Base-by-base conservation (phyloP, 2,888 invertebrate species). In the Thumatha senex region DNA sequence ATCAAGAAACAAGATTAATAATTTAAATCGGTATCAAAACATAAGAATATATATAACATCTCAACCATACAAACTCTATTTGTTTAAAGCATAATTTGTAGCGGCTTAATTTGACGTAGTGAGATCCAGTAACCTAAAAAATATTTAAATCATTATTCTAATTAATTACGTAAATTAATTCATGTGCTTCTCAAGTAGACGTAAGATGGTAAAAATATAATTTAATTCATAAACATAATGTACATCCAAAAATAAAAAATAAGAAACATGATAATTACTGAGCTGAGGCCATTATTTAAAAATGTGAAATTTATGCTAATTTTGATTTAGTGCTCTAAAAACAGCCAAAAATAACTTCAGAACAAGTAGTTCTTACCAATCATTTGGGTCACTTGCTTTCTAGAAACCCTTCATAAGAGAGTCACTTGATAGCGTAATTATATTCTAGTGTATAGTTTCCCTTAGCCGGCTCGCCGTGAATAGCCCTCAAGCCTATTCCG, bases 341-440 rank as follows among this genome's bases (percentile, higher is more conserved):
- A 60, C 54, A 53, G 40, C 45, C 52, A 76, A 71, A 74, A 74
- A 76, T 72, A 75, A 70, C 67, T 60, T 54, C 56, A 58, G 61
- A 82, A 81, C 83, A 73, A 69, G 83, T n/a, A n/a, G n/a, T n/a
- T n/a, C n/a, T n/a, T n/a, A n/a, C n/a, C n/a, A n/a, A n/a, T n/a
- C n/a, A n/a, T n/a, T n/a, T n/a, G n/a, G n/a, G n/a, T n/a, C n/a
- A n/a, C n/a, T n/a, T n/a, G n/a, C n/a, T n/a, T n/a, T 84, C 80
- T 24, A 24, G 18, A 24, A 24, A 24, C 29, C 24, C 24, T 40
- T 12, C 29, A 12, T 29, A n/a, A n/a, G n/a, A n/a, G n/a, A n/a
- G n/a, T n/a, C n/a, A n/a, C n/a, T n/a, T n/a, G n/a, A n/a, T n/a
- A n/a, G n/a, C n/a, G n/a, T n/a, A n/a, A n/a, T n/a, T n/a, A n/a